Conservation (phyloP, 2,797 vertebrate genomes). For the Eurystomus glaucurus region DNA sequence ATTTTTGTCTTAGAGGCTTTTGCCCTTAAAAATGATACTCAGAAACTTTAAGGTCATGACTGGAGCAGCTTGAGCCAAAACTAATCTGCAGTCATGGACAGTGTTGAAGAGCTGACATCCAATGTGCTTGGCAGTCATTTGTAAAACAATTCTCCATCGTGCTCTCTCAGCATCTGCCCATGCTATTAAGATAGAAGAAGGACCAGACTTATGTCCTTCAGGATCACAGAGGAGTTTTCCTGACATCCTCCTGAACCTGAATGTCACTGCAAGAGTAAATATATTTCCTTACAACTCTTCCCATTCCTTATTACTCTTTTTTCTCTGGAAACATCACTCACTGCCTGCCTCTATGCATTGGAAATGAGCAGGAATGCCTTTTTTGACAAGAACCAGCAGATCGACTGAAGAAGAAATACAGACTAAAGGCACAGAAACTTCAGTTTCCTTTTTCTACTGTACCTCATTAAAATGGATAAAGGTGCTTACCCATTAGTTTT, state of each 20-base stretch:
- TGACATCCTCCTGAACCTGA: neutral
- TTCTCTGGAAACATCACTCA: neutral
- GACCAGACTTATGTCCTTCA: neutral
- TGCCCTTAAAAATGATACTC: neutral
- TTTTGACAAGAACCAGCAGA: neutral
- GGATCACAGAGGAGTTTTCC: neutral
- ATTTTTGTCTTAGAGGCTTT: neutral
- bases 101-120: neutral
- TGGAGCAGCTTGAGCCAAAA: neutral
- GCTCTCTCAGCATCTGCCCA: neutral
- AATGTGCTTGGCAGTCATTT: neutral
- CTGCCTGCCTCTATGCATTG: neutral
- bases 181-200: rapidly evolving
- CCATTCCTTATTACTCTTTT: no score
- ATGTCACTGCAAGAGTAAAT: neutral
- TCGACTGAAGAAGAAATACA: neutral
- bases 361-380: neutral
- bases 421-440: neutral
- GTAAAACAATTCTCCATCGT: neutral
- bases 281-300: neutral
- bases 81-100: neutral
- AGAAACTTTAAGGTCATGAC: neutral
- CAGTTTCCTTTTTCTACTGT: neutral
- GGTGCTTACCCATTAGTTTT: neutral
- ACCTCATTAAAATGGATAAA: neutral